phyloP scores from a whole-genome alignment of 1,140 invertebrate genomes.

The Drosophila oshimai region DNA sequence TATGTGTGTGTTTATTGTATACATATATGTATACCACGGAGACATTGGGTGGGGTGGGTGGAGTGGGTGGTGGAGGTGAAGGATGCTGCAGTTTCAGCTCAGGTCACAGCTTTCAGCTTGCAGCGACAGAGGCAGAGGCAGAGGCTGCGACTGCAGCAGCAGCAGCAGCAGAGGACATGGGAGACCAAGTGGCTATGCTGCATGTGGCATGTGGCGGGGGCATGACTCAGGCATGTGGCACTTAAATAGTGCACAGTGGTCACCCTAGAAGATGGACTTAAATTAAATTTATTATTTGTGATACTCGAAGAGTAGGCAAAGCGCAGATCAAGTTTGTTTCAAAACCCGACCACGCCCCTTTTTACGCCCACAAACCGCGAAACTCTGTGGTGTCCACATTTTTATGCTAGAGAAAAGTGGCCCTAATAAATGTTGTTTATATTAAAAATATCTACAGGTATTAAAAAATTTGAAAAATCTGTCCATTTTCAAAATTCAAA shows the following conservation, averaged over 20 bases:
- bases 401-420: no score
- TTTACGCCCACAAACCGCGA: no score
- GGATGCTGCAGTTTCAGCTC: conserved; percentile 40
- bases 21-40: conserved; percentile 23
- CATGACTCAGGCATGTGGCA: conserved; percentile 12
- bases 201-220: background rate
- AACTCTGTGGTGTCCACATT: no score
- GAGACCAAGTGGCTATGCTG: conserved; percentile 27
- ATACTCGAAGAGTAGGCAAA: no score
- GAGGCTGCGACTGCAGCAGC: conserved; percentile 18
- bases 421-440: no score
- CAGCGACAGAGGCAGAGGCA: conserved; percentile 33
- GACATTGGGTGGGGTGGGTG: background rate
- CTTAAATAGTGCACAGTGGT: background rate
- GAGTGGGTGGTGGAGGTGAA: background rate
- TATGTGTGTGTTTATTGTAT: conserved; percentile 6
- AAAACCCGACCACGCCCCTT: no score
- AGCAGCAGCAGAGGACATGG: conserved; percentile 18
- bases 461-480: no score
- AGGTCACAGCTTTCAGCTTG: conserved; percentile 42
- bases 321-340: no score
- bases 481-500: no score
- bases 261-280: background rate
- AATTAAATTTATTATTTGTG: background rate
- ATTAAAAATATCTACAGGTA: no score